phyloP scores from a whole-genome alignment of 2,888 invertebrate genomes.

The Chloroclystis v-ata region DNA sequence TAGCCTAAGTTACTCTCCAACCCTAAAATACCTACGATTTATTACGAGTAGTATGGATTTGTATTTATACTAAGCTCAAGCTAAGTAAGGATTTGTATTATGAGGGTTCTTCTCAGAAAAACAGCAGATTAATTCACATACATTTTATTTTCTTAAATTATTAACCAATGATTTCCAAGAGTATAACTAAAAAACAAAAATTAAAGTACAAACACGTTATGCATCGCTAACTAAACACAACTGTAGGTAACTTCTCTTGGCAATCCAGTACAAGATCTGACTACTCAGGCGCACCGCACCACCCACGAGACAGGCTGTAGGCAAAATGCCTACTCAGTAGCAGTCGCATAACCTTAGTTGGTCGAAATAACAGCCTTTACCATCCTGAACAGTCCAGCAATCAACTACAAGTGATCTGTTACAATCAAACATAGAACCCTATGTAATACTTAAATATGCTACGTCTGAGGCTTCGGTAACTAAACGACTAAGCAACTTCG shows the following conservation, averaged over 20 bases:
- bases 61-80: too few relatives aligned
- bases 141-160: conserved; percentile 79
- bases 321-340: conserved; percentile 42
- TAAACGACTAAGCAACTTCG: conserved; percentile 11
- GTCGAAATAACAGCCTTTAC: conserved; percentile 68
- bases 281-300: conserved; percentile 75
- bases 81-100: too few relatives aligned
- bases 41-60: too few relatives aligned
- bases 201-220: conserved; percentile 79
- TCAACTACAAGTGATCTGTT: conserved; percentile 67
- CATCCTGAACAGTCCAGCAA: conserved; percentile 65
- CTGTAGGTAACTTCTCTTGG: conserved; percentile 78
- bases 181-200: conserved; percentile 79
- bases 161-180: conserved; percentile 79
- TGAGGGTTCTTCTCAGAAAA: too few relatives aligned
- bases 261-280: conserved; percentile 73
- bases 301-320: conserved; percentile 58
- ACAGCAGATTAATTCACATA: conserved; percentile 66
- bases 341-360: conserved; percentile 59
- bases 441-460: conserved; percentile 69
- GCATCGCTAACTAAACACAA: conserved; percentile 77
- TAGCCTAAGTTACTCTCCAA: too few relatives aligned
- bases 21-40: too few relatives aligned
- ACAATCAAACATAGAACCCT: conserved; percentile 64
- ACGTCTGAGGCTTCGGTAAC: conserved; percentile 39